Conservation (phyloP, 2,888 invertebrate species). For the Gisinianus flammeolus region DNA sequence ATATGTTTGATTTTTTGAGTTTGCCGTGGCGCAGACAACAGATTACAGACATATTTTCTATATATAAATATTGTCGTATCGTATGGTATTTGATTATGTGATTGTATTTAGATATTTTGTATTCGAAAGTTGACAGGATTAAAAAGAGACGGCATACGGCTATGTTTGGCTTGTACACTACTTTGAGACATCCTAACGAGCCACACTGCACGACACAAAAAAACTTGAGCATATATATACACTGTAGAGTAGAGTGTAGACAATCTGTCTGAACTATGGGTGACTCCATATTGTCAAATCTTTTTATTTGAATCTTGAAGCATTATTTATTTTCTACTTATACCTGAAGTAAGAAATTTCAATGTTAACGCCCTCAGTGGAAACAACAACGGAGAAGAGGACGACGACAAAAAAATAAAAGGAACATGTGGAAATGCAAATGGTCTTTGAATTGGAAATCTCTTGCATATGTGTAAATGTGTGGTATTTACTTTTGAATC, state of each 20-base stretch:
- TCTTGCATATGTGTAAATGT: background rate
- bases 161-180: slow-evolving; percentile 13
- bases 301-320: background rate
- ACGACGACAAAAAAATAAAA: too few relatives aligned
- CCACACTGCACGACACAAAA: background rate
- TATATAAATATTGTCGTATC: too few relatives aligned
- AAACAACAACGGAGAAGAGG: background rate
- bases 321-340: background rate
- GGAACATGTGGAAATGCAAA: background rate
- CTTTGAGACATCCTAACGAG: slow-evolving; percentile 7
- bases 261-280: background rate
- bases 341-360: background rate
- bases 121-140: too few relatives aligned
- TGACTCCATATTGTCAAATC: background rate
- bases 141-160: background rate
- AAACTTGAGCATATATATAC: background rate
- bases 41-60: too few relatives aligned
- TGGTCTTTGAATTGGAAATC: too few relatives aligned
- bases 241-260: background rate
- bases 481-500: too few relatives aligned
- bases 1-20: too few relatives aligned
- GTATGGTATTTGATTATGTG: too few relatives aligned
- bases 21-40: too few relatives aligned
- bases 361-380: slow-evolving; percentile 12
- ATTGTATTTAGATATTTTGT: too few relatives aligned